Evolutionary conservation across 2,797 vertebrate genomes (phyloP), one percentile per base, ranked within the genome.

Genomic region (Danio jaintianensis): DNA sequence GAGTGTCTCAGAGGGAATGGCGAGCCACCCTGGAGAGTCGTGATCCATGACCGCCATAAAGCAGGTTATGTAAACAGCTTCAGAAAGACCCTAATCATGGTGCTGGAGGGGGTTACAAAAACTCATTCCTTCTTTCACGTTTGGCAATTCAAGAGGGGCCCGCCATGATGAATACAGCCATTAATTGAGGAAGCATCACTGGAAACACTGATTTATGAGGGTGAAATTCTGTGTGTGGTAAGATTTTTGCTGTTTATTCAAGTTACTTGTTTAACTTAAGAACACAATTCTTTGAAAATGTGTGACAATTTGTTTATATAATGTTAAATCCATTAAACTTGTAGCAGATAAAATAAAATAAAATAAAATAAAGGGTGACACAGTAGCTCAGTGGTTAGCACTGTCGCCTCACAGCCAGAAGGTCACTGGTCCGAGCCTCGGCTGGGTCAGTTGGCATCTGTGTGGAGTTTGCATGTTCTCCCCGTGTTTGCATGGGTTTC

Each of bases 141-240:
- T 52, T 59, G 70, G 20, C 53, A 36, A 47, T 70, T 43, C 47
- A 18, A 16, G 20, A 58, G 66, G 13, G 40, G 36, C 16, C 36
- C 0, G 4, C 43, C n/a, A 73, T 71, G 59, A 73, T n/a, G 11
- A 66, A 80, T 80, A 16, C 20, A 38, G n/a, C 4, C 53, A 29
- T 36, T 58, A 18, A 63, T 79, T 72, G 12, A 72, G 67, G 56
- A 62, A 53, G 52, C 5, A 47, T 40, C 45, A 48, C 8, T 58
- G 43, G 38, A 68, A 66, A 58, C 16, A 36, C 83, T 82, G 83
- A 85, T 86, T 47, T 85, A 89, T 84, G 83, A 82, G 85, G 6
- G 77, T 85, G 85, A 84, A 83, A 82, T 83, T 78, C 56, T 58
- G 64, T 78, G 74, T 45, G 73, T 75, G 59, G 61, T 67, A 36